phyloP scores from a whole-genome alignment of 1,140 invertebrate genomes.

The Lepidurus couesii region DNA sequence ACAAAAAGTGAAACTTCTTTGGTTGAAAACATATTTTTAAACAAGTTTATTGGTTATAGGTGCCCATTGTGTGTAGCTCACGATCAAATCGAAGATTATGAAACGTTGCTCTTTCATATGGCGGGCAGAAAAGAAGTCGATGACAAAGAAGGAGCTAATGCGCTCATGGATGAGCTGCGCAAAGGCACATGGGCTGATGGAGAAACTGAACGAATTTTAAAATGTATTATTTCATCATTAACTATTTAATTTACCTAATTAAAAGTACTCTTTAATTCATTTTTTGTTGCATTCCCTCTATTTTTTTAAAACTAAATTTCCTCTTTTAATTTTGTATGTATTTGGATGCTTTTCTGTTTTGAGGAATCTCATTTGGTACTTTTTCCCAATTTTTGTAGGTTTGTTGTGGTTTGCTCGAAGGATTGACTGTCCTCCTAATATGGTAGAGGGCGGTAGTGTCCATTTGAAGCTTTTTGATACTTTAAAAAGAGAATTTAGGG shows the following conservation, averaged over 20 bases:
- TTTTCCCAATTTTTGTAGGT: conserved; percentile 39
- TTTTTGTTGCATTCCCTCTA: not conserved
- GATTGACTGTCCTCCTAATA: conserved; percentile 38
- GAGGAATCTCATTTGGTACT: conserved; percentile 29
- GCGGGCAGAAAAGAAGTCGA: conserved; percentile 39
- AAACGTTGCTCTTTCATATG: conserved; percentile 50
- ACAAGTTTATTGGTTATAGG: conserved; percentile 35
- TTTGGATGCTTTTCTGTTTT: not conserved
- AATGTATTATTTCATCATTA: conserved; percentile 18
- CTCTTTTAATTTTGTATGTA: not conserved
- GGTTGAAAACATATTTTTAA: not conserved
- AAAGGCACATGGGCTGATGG: conserved; percentile 52
- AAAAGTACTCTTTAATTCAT: not conserved
- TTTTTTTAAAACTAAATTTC: not conserved
- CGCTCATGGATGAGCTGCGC: conserved; percentile 43
- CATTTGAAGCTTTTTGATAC: conserved; percentile 55
- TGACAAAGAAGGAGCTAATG: conserved; percentile 38
- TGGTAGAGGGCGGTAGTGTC: conserved; percentile 49
- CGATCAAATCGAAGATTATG: conserved; percentile 51
- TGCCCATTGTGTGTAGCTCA: conserved; percentile 52
- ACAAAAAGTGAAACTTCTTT: not conserved
- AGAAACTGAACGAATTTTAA: conserved; percentile 50
- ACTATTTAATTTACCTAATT: not conserved
- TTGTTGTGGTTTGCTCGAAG: conserved; percentile 37
- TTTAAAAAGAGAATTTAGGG: conserved; percentile 63